These are phyloP conservation scores for Eumerus sabulonum DNA, from an alignment of 2,888 invertebrate species.

Conservation along the genomic window DNA sequence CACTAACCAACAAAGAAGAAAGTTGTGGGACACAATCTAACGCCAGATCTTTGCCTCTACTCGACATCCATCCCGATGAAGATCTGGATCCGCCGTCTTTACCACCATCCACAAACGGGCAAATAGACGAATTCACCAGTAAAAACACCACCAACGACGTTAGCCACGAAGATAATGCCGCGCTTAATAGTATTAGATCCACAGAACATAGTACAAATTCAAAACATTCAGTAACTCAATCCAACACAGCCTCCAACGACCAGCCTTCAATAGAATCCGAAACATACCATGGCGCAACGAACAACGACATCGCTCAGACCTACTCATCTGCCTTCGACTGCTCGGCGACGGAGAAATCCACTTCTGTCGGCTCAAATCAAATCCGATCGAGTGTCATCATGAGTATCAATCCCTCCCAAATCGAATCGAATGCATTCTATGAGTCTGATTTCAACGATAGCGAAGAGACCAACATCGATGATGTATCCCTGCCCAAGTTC, in stretches of 20 bases:
- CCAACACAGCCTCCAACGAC: slow-evolving; percentile 3
- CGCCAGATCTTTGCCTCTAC: too few species aligned
- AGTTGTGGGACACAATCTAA: too few species aligned
- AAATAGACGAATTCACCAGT: slow-evolving; percentile 1
- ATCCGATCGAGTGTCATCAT: slow-evolving; percentile 49
- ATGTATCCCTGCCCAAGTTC: slow-evolving; percentile 73
- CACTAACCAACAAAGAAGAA: too few species aligned
- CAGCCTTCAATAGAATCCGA: slow-evolving; percentile 20
- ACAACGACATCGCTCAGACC: slow-evolving; percentile 11
- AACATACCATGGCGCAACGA: not conserved
- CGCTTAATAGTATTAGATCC: slow-evolving; percentile 58
- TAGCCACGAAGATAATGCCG: not conserved
- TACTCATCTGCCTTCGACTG: slow-evolving; percentile 47
- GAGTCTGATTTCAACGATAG: slow-evolving; percentile 69
- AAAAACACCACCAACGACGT: slow-evolving; percentile 1
- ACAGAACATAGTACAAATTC: slow-evolving; percentile 66
- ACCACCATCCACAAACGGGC: not conserved
- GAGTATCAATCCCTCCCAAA: slow-evolving; percentile 17
- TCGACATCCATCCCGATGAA: too few species aligned
- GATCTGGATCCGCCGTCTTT: too few species aligned
- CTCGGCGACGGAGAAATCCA: slow-evolving; percentile 3
- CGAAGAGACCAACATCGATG: slow-evolving; percentile 72
- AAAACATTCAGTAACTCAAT: slow-evolving; percentile 56
- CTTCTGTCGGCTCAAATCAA: slow-evolving; percentile 24
- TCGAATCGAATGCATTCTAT: slow-evolving; percentile 60